Percentiles rank a stretch among this genome's conserved stretches.
phyloP scores from a whole-genome alignment of 2,888 invertebrate species.

The Eupithecia abbreviata region DNA sequence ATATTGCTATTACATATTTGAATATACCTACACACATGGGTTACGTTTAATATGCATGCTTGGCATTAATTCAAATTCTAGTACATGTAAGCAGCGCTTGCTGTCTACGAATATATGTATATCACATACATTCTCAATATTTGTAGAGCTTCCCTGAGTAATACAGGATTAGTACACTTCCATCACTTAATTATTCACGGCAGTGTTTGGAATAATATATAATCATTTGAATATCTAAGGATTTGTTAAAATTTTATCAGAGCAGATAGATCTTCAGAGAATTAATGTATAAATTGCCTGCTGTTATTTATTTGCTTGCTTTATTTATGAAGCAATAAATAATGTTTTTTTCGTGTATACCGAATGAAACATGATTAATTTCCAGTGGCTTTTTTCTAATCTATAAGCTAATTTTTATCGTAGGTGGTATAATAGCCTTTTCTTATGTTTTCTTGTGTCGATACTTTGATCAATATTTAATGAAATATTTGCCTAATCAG shows the following conservation, averaged over 20 bases:
- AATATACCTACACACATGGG: background rate
- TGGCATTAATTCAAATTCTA: slow-evolving; percentile 24
- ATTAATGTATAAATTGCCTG: slow-evolving; percentile 13
- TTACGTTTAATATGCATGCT: slow-evolving; percentile 3
- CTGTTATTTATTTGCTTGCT: background rate
- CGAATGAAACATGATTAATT: background rate
- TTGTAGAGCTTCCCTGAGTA: slow-evolving; percentile 38
- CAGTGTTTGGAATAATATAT: slow-evolving; percentile 30
- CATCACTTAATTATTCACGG: slow-evolving; percentile 37
- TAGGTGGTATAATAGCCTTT: background rate
- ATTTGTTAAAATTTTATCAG: slow-evolving; percentile 12
- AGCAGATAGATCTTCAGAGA: slow-evolving; percentile 6
- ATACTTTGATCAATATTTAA: no score
- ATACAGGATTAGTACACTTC: slow-evolving; percentile 34
- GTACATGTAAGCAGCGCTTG: slow-evolving; percentile 13
- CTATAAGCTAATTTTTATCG: background rate
- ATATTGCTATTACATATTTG: background rate
- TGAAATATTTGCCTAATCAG: no score
- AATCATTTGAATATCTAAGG: slow-evolving; percentile 28
- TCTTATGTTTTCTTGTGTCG: background rate
- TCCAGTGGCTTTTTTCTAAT: background rate
- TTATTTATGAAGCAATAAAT: slow-evolving; percentile 6
- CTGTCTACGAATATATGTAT: slow-evolving; percentile 25
- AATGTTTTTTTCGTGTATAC: background rate
- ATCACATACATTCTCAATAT: slow-evolving; percentile 22